Percentiles rank a stretch among this genome's conserved stretches.
Evolutionary conservation across 2,113 vertebrate genomes (phyloP).

Genomic region (Crotalus horridus): DNA sequence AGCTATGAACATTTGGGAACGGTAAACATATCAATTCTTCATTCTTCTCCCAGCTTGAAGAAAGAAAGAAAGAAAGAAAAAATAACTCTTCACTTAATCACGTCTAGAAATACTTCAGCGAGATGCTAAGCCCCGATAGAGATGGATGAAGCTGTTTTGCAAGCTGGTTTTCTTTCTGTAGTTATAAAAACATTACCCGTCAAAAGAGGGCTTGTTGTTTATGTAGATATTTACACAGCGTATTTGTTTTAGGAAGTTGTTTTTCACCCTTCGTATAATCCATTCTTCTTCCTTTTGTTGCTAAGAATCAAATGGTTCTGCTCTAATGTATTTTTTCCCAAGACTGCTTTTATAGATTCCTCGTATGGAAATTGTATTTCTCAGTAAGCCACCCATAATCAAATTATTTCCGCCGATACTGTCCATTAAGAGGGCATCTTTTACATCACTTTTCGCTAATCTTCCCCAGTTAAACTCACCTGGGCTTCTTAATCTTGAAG

Average conservation of each 20-base stretch:
- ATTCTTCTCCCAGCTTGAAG: background rate
- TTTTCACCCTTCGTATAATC: background rate
- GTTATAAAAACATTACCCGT: background rate
- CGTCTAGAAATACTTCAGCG: background rate
- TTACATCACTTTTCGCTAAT: constrained; percentile 11
- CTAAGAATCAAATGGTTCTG: constrained; percentile 42
- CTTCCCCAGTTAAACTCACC: constrained; percentile 10
- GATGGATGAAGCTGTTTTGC: background rate
- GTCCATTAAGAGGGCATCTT: constrained; percentile 10
- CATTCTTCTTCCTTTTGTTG: constrained; percentile 21
- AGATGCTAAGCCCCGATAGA: background rate
- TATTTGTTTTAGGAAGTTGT: background rate
- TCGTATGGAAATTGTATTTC: constrained; percentile 47
- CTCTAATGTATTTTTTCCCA: constrained; percentile 22
- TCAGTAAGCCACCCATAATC: constrained; percentile 13
- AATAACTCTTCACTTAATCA: background rate
- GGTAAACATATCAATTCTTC: background rate
- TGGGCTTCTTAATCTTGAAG: constrained; percentile 15
- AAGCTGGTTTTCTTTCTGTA: background rate
- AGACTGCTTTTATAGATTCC: constrained; percentile 25
- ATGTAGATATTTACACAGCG: background rate
- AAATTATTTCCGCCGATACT: constrained; percentile 20
- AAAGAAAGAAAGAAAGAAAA: background rate
- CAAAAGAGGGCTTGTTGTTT: background rate
- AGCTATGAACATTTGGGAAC: background rate